Evolutionary conservation across 2,888 invertebrate genomes (phyloP), one percentile per base, ranked within the genome.

Genomic region (Euplexia lucipara): DNA sequence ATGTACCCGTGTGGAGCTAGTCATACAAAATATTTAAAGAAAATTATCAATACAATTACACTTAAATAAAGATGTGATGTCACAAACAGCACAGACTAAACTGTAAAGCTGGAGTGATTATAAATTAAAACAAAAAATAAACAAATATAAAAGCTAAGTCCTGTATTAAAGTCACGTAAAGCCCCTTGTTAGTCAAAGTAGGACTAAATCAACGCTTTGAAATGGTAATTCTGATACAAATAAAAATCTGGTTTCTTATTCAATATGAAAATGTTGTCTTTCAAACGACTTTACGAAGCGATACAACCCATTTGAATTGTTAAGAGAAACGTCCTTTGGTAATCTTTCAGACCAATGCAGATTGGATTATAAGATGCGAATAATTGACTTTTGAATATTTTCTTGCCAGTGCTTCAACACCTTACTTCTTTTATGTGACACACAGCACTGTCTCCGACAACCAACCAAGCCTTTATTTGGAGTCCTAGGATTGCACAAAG

Each of bases 141-240:
- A 20, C 1, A 10, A 47, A 56, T 16, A 63, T 48, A 47, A 56
- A 20, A 30, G 10, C 26, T 42, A 22, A 64, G 22, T 20, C 39
- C 32, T 22, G 47, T 54, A 69, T 56, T 57, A 32, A 37, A 66
- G 57, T 56, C 71, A 70, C 63, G 58, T 70, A 58, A 59, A 74
- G n/a, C 49, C 32, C 18, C 52, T 70, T 62, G 54, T 79, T 76
- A 70, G 60, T 54, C 63, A 76, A 79, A 75, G 48, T 47, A 62
- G 66, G 39, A 48, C 62, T 60, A 61, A 75, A 75, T 66, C 47
- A 70, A 45, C 41, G 65, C 58, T 70, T 77, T 70, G 77, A 66
- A 79, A 77, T 71, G 80, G 56, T 76, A 77, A 80, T 74, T 63
- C 51, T 58, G 62, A 61, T 72, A 72, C 49, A 71, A 76, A 59